Conservation (phyloP, 2,113 vertebrate genomes). For the Ceratotherium simum region DNA sequence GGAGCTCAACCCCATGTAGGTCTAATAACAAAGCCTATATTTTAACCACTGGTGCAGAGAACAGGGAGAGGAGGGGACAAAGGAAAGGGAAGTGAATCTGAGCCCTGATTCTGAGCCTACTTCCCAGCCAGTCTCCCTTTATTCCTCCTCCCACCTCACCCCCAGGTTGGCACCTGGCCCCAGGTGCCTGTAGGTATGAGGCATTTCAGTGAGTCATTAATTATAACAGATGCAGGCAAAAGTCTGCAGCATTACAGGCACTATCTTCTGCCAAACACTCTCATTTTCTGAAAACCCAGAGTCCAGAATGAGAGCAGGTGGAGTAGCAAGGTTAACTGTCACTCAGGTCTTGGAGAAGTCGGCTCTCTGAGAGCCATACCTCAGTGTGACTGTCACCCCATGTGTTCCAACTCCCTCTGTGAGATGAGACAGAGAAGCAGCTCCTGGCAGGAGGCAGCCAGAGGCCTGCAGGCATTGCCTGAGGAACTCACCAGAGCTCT, state of each 20-base stretch:
- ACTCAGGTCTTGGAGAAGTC: neutral
- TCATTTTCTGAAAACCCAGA: constrained; percentile 17
- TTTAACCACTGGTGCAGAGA: neutral
- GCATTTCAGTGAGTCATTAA: neutral
- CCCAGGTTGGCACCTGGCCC: neutral
- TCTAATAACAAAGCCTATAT: neutral
- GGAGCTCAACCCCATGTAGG: neutral
- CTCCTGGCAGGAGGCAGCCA: neutral
- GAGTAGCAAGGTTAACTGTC: neutral
- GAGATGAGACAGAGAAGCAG: neutral
- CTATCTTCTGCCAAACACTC: neutral
- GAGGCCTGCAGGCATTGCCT: neutral
- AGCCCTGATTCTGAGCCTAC: neutral
- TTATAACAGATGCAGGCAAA: neutral
- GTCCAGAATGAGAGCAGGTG: neutral
- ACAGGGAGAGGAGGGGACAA: neutral
- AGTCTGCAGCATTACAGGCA: neutral
- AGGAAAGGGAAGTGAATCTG: neutral
- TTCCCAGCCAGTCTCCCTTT: neutral
- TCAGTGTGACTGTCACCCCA: neutral
- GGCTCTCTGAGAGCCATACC: neutral
- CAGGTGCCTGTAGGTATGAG: neutral
- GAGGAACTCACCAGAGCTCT: neutral
- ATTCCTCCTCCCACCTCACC: neutral
- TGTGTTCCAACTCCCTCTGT: neutral